Evolutionary conservation across 2,113 vertebrate species (phyloP).

Genomic region (Nestor notabilis): DNA sequence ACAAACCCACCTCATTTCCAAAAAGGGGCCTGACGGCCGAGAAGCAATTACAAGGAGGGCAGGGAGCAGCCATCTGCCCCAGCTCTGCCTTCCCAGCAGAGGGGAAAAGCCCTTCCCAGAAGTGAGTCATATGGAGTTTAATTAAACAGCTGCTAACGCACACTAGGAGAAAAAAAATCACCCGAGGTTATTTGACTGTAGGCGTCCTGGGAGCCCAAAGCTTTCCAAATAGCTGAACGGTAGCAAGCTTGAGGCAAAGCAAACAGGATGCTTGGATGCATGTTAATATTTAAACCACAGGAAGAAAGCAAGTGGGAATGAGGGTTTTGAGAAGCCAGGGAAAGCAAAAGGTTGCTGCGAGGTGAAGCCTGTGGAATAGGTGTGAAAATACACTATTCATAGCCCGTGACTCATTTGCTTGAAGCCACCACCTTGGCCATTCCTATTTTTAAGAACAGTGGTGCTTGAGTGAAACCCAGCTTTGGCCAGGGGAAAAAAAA

Average conservation of each 20-base stretch:
- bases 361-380: slow-evolving; percentile 31
- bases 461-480: not conserved
- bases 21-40: fast-evolving
- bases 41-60: not conserved
- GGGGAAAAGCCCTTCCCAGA: slow-evolving; percentile 27
- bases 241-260: slow-evolving; percentile 23
- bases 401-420: not conserved
- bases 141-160: slow-evolving; percentile 53
- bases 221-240: not conserved
- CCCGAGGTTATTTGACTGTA: slow-evolving; percentile 17
- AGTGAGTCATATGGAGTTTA: slow-evolving; percentile 13
- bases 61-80: not conserved
- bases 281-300: slow-evolving; percentile 39
- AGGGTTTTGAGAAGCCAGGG: not conserved
- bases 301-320: slow-evolving; percentile 14
- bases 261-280: slow-evolving; percentile 25
- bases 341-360: not conserved
- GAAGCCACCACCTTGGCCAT: slow-evolving; percentile 9
- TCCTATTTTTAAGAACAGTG: not conserved
- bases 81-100: slow-evolving; percentile 3
- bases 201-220: not conserved
- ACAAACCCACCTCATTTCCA: not conserved
- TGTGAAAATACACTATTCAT: slow-evolving; percentile 19
- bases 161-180: not conserved
- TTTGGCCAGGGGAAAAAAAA: not conserved